phyloP scores from a whole-genome alignment of 2,888 invertebrate genomes.

The Nyleta sp. region DNA sequence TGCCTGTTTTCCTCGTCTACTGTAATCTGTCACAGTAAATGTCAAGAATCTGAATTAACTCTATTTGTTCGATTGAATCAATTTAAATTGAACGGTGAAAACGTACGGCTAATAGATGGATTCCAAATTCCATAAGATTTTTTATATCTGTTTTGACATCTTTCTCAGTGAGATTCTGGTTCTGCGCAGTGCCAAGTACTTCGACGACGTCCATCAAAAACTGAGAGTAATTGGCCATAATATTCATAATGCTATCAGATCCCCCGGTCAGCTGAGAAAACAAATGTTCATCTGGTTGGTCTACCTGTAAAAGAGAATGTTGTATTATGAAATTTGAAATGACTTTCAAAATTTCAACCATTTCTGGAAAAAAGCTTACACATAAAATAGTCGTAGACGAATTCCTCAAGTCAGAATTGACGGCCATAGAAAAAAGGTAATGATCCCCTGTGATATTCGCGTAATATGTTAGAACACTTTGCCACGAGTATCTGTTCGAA shows the following conservation, averaged over 20 bases:
- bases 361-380: slow-evolving; percentile 12
- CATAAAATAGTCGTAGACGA: slow-evolving; percentile 17
- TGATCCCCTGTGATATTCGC: slow-evolving; percentile 30
- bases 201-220: not conserved
- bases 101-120: not conserved
- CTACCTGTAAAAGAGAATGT: slow-evolving; percentile 28
- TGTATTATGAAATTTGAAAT: not conserved
- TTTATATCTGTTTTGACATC: not conserved
- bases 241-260: not conserved
- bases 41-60: not conserved
- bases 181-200: not conserved
- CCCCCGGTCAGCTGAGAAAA: not conserved
- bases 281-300: slow-evolving; percentile 36
- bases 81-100: no score
- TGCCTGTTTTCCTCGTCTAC: slow-evolving; percentile 7
- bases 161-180: not conserved
- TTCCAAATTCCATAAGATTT: not conserved
- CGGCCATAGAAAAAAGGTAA: slow-evolving; percentile 24
- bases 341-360: not conserved
- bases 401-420: slow-evolving; percentile 36
- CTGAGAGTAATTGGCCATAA: slow-evolving; percentile 3
- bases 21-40: not conserved
- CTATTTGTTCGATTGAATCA: not conserved
- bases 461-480: slow-evolving; percentile 30
- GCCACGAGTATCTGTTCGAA: slow-evolving; percentile 35